phyloP scores from a whole-genome alignment of 2,888 invertebrate genomes.

The Drosophila quinaria region DNA sequence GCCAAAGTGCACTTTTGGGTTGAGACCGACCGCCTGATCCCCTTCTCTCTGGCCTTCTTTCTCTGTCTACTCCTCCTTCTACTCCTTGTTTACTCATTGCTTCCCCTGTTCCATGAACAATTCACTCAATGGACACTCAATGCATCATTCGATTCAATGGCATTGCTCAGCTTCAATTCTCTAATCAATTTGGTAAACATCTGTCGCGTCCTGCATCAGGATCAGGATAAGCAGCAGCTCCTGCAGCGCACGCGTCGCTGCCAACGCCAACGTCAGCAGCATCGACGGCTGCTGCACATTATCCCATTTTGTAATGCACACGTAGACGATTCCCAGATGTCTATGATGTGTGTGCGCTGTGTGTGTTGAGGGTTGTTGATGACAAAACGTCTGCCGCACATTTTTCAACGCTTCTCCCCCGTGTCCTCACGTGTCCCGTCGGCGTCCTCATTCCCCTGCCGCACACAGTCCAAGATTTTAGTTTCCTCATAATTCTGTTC shows the following conservation, averaged over 20 bases:
- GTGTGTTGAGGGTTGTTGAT: slow-evolving; percentile 54
- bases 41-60: not conserved
- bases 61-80: not conserved
- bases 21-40: not conserved
- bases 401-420: slow-evolving; percentile 64
- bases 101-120: not conserved
- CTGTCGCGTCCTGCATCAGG: slow-evolving; percentile 67
- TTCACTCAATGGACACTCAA: slow-evolving; percentile 44
- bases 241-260: slow-evolving; percentile 66
- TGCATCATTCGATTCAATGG: slow-evolving; percentile 53
- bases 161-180: slow-evolving; percentile 55
- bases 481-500: slow-evolving; percentile 54
- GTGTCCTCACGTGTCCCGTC: not conserved
- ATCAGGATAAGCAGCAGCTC: slow-evolving; percentile 58
- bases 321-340: slow-evolving; percentile 67
- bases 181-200: slow-evolving; percentile 80
- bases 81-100: not conserved
- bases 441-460: slow-evolving; percentile 5
- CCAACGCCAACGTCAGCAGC: slow-evolving; percentile 17
- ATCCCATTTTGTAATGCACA: slow-evolving; percentile 75
- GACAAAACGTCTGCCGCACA: slow-evolving; percentile 68
- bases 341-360: slow-evolving; percentile 4
- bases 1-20: slow-evolving; percentile 42
- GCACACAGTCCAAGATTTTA: slow-evolving; percentile 55
- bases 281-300: slow-evolving; percentile 62